Evolutionary conservation across 2,113 vertebrate species (phyloP).

Genomic region (Amblyopsis rosae): DNA sequence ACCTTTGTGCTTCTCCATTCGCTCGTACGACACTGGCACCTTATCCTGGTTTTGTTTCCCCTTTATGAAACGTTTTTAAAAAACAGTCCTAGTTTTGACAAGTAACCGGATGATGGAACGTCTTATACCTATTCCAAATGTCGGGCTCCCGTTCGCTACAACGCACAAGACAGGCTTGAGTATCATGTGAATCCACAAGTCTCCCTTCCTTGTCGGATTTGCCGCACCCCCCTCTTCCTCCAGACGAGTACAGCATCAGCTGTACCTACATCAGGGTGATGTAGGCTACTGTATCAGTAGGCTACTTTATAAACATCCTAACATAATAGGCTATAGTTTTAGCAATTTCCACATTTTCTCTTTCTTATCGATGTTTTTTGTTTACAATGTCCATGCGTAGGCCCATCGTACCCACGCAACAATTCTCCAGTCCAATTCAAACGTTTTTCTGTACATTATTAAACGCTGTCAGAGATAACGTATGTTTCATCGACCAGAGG

Average conservation of each 20-base stretch:
- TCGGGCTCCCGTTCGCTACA: slow-evolving; percentile 36
- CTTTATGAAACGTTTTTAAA: slow-evolving; percentile 27
- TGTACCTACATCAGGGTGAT: slow-evolving; percentile 51
- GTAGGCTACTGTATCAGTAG: slow-evolving; percentile 21
- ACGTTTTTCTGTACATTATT: no score
- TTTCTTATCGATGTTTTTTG: no score
- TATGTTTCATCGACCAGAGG: no score
- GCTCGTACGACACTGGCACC: slow-evolving; percentile 17
- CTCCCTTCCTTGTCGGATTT: slow-evolving; percentile 42
- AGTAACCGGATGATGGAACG: slow-evolving; percentile 17
- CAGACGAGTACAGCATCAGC: background rate
- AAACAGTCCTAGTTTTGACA: slow-evolving; percentile 36
- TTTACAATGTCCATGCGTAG: no score
- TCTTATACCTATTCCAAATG: slow-evolving; percentile 17
- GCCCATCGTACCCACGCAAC: no score
- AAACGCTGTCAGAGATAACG: no score
- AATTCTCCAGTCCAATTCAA: no score
- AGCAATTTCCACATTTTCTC: no score
- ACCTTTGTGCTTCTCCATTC: slow-evolving; percentile 82
- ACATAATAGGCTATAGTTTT: no score
- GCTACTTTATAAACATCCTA: no score
- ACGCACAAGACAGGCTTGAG: background rate
- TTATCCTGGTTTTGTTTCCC: slow-evolving; percentile 30
- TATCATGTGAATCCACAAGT: slow-evolving; percentile 53
- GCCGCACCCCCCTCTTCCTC: slow-evolving; percentile 40